These are phyloP conservation scores for Phyllotis vaccarum DNA, from an alignment of 2,797 vertebrate genomes.

Conservation along the genomic window DNA sequence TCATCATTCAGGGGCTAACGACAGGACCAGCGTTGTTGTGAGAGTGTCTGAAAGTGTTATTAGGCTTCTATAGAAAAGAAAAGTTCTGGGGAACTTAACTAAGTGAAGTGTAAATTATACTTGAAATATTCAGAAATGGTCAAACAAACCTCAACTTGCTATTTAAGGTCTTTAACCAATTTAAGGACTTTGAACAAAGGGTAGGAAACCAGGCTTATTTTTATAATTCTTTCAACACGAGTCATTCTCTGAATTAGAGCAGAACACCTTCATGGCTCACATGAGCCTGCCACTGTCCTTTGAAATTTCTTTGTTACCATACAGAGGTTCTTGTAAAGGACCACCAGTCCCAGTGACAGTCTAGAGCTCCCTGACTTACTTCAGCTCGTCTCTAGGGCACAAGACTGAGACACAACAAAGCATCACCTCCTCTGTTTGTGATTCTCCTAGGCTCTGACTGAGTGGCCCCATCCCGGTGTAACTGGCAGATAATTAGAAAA, in stretches of 20 bases:
- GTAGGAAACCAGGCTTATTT: conserved; percentile 32
- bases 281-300: neutral
- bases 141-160: conserved; percentile 55
- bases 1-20: neutral
- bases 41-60: neutral
- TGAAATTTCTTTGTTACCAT: neutral
- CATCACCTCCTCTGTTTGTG: neutral
- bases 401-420: neutral
- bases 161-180: conserved; percentile 42
- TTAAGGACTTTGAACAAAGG: conserved; percentile 49
- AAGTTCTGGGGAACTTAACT: conserved; percentile 31
- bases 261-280: neutral
- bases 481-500: neutral
- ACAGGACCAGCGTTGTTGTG: neutral
- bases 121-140: conserved; percentile 46
- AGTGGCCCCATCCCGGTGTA: neutral
- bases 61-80: conserved; percentile 53
- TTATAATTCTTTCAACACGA: neutral
- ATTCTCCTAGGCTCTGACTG: neutral
- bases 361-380: conserved; percentile 16
- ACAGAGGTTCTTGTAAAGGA: conserved; percentile 13
- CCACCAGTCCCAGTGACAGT: neutral
- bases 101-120: conserved; percentile 44
- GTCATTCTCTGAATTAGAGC: neutral
- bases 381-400: neutral